Evolutionary conservation across 2,888 invertebrate genomes (phyloP).

Genomic region (Tanypteryx hageni): DNA sequence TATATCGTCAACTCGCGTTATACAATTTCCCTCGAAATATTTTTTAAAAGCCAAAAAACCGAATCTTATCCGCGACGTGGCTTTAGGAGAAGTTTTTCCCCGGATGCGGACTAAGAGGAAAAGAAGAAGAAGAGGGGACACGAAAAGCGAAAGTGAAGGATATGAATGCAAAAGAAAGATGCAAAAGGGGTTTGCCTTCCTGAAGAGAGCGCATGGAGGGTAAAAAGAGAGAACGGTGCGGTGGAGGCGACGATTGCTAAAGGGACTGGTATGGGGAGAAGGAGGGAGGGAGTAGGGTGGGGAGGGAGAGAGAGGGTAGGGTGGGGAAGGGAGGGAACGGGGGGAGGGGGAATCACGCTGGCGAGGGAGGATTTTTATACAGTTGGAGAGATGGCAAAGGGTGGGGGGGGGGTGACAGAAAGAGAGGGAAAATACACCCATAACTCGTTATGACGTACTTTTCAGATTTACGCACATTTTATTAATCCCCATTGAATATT

Average conservation of each 20-base stretch:
- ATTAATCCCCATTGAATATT: too few relatives aligned
- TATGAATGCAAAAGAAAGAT: background rate
- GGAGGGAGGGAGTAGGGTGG: background rate
- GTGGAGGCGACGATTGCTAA: background rate
- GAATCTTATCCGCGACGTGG: background rate
- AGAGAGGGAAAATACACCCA: too few relatives aligned
- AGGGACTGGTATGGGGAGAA: background rate
- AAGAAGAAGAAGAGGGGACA: background rate
- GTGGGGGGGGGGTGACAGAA: too few relatives aligned
- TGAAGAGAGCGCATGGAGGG: background rate
- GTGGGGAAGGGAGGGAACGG: background rate
- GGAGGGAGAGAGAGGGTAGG: background rate
- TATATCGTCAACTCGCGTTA: background rate
- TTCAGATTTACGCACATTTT: too few relatives aligned
- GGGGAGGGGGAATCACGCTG: background rate
- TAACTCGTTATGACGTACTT: too few relatives aligned
- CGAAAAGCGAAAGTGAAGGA: background rate
- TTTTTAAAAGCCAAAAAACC: background rate
- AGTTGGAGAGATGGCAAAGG: background rate
- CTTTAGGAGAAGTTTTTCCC: background rate
- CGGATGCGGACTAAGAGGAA: background rate
- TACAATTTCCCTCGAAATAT: background rate
- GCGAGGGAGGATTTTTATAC: background rate
- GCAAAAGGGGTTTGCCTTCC: background rate
- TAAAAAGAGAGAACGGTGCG: background rate